Evolutionary conservation across 2,888 invertebrate genomes (phyloP).

Genomic region (Apotomis turbidana): DNA sequence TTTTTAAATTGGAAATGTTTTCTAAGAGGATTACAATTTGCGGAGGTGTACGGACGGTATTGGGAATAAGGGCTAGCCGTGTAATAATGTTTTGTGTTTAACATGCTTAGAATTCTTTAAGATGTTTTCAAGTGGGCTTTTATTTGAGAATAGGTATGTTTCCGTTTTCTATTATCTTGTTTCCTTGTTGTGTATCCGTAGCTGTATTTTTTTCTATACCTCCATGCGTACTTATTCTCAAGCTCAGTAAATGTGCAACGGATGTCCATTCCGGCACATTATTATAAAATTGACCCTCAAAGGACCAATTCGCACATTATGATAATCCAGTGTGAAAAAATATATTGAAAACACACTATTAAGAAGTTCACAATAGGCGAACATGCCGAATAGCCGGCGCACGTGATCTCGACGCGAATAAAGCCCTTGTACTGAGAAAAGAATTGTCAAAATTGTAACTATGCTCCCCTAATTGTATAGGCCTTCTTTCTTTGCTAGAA

Average conservation of each 20-base stretch:
- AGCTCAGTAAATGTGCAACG: neutral
- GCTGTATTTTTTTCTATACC: neutral
- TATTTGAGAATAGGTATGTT: slow-evolving; percentile 37
- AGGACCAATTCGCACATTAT: slow-evolving; percentile 42
- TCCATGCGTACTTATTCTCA: neutral
- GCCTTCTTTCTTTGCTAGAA: slow-evolving; percentile 8
- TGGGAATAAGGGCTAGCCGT: slow-evolving; percentile 72
- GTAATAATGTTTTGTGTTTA: slow-evolving; percentile 68
- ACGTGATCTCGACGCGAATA: slow-evolving; percentile 60
- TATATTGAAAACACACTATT: slow-evolving; percentile 48
- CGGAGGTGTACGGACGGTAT: slow-evolving; percentile 74
- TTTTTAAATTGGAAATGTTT: slow-evolving; percentile 85
- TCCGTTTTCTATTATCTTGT: slow-evolving; percentile 23
- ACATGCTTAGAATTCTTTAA: slow-evolving; percentile 61
- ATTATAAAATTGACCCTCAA: neutral
- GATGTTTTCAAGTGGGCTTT: slow-evolving; percentile 56
- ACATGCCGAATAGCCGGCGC: slow-evolving; percentile 63
- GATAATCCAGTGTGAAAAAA: slow-evolving; percentile 44
- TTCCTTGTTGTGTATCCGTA: slow-evolving; percentile 4
- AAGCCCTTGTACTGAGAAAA: slow-evolving; percentile 53
- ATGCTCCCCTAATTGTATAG: slow-evolving; percentile 26
- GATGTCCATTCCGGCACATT: neutral
- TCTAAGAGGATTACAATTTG: slow-evolving; percentile 84
- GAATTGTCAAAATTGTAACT: slow-evolving; percentile 48
- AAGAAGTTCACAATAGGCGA: slow-evolving; percentile 61